Conservation (phyloP, 2,113 vertebrate species). For the Ctenomys sociabilis region DNA sequence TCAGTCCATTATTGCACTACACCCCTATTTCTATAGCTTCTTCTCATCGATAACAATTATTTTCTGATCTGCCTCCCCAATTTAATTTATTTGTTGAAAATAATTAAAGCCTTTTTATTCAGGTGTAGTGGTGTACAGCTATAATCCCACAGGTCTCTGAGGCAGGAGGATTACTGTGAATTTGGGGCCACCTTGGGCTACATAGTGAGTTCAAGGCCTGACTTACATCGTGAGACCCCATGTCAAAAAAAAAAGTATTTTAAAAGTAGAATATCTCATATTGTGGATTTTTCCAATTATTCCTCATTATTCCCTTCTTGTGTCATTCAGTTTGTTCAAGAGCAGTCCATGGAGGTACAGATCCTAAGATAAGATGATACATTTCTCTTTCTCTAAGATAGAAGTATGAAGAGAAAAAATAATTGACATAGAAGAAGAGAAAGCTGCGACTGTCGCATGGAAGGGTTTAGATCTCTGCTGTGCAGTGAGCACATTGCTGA, state of each 20-base stretch:
- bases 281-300: conserved; percentile 18
- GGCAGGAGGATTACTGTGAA: neutral
- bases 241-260: neutral
- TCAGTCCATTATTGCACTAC: neutral
- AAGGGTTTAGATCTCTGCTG: neutral
- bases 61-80: neutral
- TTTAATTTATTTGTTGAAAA: conserved; percentile 50
- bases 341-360: neutral
- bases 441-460: neutral
- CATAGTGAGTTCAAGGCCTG: neutral
- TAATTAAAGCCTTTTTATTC: neutral
- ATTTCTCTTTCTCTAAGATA: neutral
- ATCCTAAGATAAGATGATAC: neutral
- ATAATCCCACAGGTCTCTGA: neutral
- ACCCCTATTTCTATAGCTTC: neutral
- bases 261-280: neutral
- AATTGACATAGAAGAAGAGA: neutral
- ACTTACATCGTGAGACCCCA: neutral
- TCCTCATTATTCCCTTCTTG: conserved; percentile 34
- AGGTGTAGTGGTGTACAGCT: neutral
- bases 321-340: conserved; percentile 11
- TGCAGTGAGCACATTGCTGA: neutral
- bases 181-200: neutral
- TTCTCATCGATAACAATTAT: neutral
- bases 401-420: neutral